Conservation (phyloP, 2,797 vertebrate species). For the Oryzias sinensis region DNA sequence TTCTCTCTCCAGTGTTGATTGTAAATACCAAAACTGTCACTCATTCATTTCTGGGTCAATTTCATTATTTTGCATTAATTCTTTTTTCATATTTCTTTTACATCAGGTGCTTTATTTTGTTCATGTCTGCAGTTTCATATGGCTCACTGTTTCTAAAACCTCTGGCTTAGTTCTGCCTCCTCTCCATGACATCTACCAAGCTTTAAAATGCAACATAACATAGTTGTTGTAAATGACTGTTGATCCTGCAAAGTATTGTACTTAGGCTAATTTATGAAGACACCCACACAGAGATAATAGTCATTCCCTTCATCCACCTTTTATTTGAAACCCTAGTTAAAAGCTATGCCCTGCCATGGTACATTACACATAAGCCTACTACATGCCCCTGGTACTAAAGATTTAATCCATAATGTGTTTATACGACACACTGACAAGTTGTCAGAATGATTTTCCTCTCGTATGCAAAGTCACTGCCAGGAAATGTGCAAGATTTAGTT, state of each 20-base stretch:
- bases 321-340: constrained; percentile 75
- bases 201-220: constrained; percentile 65
- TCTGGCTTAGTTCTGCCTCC: constrained; percentile 43
- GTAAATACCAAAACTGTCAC: constrained; percentile 62
- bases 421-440: constrained; percentile 64
- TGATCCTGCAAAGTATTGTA: constrained; percentile 72
- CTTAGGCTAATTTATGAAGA: constrained; percentile 76
- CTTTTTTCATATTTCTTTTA: constrained; percentile 65
- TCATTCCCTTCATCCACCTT: constrained; percentile 76
- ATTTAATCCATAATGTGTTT: constrained; percentile 73
- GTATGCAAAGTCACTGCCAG: constrained; percentile 40
- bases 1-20: constrained; percentile 61
- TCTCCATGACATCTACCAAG: constrained; percentile 51
- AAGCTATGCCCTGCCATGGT: constrained; percentile 71
- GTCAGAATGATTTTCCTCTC: constrained; percentile 63
- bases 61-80: constrained; percentile 72
- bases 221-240: constrained; percentile 75
- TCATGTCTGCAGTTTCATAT: constrained; percentile 47
- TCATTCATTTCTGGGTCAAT: constrained; percentile 67
- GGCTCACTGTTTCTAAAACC: constrained; percentile 46
- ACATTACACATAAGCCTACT: constrained; percentile 74
- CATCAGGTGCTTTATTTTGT: constrained; percentile 58
- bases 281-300: constrained; percentile 78
- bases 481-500: constrained; percentile 66
- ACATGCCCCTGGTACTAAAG: constrained; percentile 66